Evolutionary conservation across 2,888 invertebrate species (phyloP).

Genomic region (Ichneumon xanthorius): DNA sequence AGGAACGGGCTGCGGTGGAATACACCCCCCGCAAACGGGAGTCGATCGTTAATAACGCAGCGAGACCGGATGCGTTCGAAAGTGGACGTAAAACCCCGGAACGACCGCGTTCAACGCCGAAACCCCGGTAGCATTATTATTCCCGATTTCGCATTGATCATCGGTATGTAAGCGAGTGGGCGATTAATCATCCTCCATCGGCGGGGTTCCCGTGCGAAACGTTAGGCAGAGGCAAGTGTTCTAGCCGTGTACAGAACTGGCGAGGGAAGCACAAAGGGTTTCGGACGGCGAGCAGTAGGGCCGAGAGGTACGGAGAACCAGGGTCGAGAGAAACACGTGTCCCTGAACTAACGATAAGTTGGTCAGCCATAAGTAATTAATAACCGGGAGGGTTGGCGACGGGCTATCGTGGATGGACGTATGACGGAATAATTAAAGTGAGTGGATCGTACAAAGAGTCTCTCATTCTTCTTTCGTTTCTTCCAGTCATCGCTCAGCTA

Average conservation of each 20-base stretch:
- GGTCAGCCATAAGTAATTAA: conserved; percentile 54
- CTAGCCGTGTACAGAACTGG: background rate
- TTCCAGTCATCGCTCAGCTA: background rate
- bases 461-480: background rate
- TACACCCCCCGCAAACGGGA: conserved; percentile 48
- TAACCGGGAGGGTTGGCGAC: conserved; percentile 11
- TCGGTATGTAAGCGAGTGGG: conserved; percentile 38
- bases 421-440: conserved; percentile 54
- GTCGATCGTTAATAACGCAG: conserved; percentile 66
- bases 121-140: conserved; percentile 52
- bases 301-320: background rate
- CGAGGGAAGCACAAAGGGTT: conserved; percentile 12
- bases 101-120: conserved; percentile 60
- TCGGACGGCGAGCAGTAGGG: background rate
- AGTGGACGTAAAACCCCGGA: conserved; percentile 67
- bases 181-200: conserved; percentile 65
- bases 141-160: conserved; percentile 63
- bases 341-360: conserved; percentile 51
- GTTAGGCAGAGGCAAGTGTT: conserved; percentile 38
- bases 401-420: conserved; percentile 1
- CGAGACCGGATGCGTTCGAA: conserved; percentile 62
- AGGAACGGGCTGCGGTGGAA: conserved; percentile 39
- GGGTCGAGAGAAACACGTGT: conserved; percentile 52
- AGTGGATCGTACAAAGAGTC: background rate
- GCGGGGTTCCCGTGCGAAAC: conserved; percentile 36